Conservation (phyloP, 2,113 vertebrate genomes). For the Peromyscus maniculatus region DNA sequence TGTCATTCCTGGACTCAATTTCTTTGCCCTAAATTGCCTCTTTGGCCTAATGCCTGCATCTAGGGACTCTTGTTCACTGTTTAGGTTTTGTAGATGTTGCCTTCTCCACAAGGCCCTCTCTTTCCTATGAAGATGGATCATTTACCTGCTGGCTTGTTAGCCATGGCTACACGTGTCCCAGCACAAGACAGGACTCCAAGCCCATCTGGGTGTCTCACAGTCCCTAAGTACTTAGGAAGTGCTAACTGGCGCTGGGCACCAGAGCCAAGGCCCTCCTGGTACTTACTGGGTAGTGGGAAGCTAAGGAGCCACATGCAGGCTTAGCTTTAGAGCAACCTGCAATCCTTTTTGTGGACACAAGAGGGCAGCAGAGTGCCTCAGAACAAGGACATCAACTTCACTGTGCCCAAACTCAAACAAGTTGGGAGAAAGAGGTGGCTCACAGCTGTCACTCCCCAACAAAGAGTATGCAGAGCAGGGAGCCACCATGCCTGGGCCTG, state of each 20-base stretch:
- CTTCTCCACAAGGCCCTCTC: background rate
- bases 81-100: background rate
- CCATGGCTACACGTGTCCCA: background rate
- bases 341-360: background rate
- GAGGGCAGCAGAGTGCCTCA: constrained; percentile 56
- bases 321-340: background rate
- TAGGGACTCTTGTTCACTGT: background rate
- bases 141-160: background rate
- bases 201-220: background rate
- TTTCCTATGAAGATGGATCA: background rate
- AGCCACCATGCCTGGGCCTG: background rate
- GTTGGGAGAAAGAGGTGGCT: background rate
- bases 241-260: background rate
- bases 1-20: background rate
- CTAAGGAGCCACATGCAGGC: background rate
- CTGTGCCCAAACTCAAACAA: background rate
- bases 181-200: background rate
- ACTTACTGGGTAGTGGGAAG: background rate
- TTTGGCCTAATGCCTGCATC: background rate
- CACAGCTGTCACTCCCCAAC: background rate
- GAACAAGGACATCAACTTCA: accelerated
- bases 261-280: background rate
- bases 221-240: background rate
- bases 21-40: background rate
- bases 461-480: background rate